Base-by-base conservation (phyloP, 1,140 invertebrate genomes). In the Aphis gossypii region DNA sequence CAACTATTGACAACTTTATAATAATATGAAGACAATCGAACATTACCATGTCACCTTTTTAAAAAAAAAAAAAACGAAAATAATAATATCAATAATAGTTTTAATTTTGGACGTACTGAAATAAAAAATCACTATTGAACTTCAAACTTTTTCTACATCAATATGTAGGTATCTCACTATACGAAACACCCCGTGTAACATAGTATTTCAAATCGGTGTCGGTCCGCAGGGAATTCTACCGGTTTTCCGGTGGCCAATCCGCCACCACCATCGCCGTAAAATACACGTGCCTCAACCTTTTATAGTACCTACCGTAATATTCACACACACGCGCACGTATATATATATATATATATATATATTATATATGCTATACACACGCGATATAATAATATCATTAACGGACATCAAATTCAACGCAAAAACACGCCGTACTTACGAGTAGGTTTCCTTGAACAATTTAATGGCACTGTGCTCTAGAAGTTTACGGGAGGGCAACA, bases 381-480 rank as follows among this genome's bases (percentile, higher is more conserved):
- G n/a, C 60, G 30, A n/a, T 76, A 76, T 76, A 76, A 76, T 76
- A 76, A 76, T 76, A 76, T 76, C 60, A 76, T n/a, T 76, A 76
- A 76, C 60, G n/a, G 14, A 35, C 60, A 76, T 76, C 30, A 76
- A 76, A 76, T 76, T n/a, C 60, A 76, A 76, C 60, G 60, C 60
- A 76, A 68, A 68, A 76, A 76, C 60, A 60, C 25, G 14, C 30
- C 56, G 30, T 30, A 60, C 56, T 30, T 30, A n/a, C 60, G 30
- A 30, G 30, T 14, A 68, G 30, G 60, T 68, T 68, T n/a, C 30
- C 60, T n/a, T n/a, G 60, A 68, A 68, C 60, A 68, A 68, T 68
- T 68, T 68, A 68, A 68, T n/a, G 60, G 30, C 11, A n/a, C 60
- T 18, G 60, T n/a, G 60, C 14, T 68, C 4, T 14, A 68, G 14